Conservation (phyloP, 1,140 invertebrate genomes). For the Pinna nobilis region DNA sequence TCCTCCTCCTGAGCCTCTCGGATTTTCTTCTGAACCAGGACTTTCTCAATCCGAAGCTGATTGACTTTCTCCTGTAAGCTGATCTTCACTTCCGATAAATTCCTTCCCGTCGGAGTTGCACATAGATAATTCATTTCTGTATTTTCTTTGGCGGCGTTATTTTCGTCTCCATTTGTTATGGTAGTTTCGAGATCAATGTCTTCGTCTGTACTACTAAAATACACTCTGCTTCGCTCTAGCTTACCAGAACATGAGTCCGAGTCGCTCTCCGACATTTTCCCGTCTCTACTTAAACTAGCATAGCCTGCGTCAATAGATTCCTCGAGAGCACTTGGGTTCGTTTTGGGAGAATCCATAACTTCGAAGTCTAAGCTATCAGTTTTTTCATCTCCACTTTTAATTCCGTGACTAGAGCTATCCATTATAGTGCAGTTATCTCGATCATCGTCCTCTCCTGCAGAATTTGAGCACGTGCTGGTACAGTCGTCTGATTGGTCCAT, state of each 20-base stretch:
- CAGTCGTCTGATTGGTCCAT: slow-evolving; percentile 26
- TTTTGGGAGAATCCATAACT: not conserved
- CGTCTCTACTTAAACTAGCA: slow-evolving; percentile 53
- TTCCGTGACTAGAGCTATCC: slow-evolving; percentile 5
- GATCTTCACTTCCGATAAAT: slow-evolving; percentile 80
- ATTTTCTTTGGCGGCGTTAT: not conserved
- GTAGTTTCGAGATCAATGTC: not conserved
- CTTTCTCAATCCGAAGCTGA: slow-evolving; percentile 58
- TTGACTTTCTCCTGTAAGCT: slow-evolving; percentile 68
- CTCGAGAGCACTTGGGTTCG: slow-evolving; percentile 38
- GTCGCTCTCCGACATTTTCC: slow-evolving; percentile 2
- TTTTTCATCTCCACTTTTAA: slow-evolving; percentile 12
- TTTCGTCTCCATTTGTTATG: not conserved
- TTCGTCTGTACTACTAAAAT: slow-evolving; percentile 8
- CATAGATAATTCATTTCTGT: not conserved
- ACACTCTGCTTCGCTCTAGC: no score
- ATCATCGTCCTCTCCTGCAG: slow-evolving; percentile 26
- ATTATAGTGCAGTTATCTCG: not conserved
- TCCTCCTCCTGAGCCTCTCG: slow-evolving; percentile 68
- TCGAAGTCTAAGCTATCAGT: slow-evolving; percentile 1
- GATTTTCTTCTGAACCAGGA: slow-evolving; percentile 65
- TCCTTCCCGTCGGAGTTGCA: slow-evolving; percentile 28
- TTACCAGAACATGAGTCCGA: no score
- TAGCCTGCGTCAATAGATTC: slow-evolving; percentile 60
- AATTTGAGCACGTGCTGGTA: slow-evolving; percentile 12